Base-by-base conservation (phyloP, 2,113 vertebrate genomes). In the Oceanodroma tethys region DNA sequence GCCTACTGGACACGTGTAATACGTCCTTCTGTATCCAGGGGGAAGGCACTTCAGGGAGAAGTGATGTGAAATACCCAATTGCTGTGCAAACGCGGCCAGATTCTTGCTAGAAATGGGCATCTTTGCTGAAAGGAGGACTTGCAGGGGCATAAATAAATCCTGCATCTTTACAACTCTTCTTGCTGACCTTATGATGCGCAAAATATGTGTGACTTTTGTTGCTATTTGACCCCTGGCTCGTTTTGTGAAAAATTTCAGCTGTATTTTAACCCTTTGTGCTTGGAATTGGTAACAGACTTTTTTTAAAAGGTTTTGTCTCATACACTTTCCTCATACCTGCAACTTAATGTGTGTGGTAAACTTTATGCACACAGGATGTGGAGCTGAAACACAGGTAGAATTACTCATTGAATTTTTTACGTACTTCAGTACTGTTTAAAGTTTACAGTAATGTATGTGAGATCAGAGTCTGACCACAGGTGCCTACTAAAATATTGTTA, bases 191-290 rank as follows among this genome's bases (percentile, higher is more conserved):
- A 47, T 6, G 11, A 32, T 85, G 43, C 25, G 19, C 36, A 48
- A 65, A 93, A 82, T 71, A 7, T 0, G 0, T 23, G 22, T 56
- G 53, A 42, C 13, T 27, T 72, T 84, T 75, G 20, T 63, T 79
- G 73, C n/a, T 59, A 2, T 67, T 90, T 50, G 60, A 79, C 27
- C 13, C 9, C 22, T 85, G 0, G 0, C 13, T 63, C 34, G 10
- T 62, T 91, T 52, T 79, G 40, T 56, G 38, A 81, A 70, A 70
- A 84, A 40, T 8, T 62, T 26, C 23, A n/a, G 16, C 73, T 66
- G 8, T 81, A 10, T 91, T 71, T 78, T 75, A 88, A 80, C 40
- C 58, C 6, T 3, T 87, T 78, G n/a, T 81, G 42, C 60, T 67
- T 79, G n/a, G 45, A 90, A 72, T 79, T 55, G 34, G 2, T 65